Evolutionary conservation across 2,113 vertebrate species (phyloP).

Genomic region (Onychostoma macrolepis): DNA sequence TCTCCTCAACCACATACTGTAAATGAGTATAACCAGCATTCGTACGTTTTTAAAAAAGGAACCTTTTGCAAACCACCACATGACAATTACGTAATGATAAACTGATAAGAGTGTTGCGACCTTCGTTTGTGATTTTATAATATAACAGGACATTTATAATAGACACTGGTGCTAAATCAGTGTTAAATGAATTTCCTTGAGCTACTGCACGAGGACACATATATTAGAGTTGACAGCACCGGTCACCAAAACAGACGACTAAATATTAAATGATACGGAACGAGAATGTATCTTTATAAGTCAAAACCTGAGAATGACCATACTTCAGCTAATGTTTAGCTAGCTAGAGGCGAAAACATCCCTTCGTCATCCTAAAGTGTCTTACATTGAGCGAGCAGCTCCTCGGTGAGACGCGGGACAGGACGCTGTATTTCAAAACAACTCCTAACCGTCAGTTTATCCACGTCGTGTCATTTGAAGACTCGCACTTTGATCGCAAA

Average conservation of each 20-base stretch:
- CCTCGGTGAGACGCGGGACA: background rate
- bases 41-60: background rate
- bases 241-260: background rate
- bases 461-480: background rate
- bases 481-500: conserved; percentile 20
- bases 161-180: background rate
- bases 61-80: background rate
- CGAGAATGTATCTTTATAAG: background rate
- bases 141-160: background rate
- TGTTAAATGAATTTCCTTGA: background rate
- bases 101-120: background rate
- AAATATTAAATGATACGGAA: background rate
- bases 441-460: background rate
- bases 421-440: background rate
- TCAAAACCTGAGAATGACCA: background rate
- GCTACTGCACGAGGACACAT: background rate
- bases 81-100: background rate
- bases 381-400: conserved; percentile 15
- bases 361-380: background rate
- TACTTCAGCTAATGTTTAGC: background rate
- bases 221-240: background rate
- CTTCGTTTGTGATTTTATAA: background rate
- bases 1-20: background rate
- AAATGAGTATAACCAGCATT: background rate
- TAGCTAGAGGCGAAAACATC: background rate